Evolutionary conservation across 2,888 invertebrate species (phyloP).

Genomic region (Drosophila koepferae): DNA sequence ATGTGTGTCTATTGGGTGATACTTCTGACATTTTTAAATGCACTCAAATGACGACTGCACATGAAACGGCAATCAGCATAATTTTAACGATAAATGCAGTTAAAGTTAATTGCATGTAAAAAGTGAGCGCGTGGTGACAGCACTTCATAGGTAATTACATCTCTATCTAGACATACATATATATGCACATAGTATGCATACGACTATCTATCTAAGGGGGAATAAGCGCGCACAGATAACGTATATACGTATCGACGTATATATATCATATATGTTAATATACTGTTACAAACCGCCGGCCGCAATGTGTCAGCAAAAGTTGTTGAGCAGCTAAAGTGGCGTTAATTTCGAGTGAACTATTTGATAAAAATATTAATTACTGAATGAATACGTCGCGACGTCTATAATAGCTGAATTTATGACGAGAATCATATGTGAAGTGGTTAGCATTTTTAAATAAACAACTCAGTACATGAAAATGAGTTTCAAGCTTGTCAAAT

Average conservation of each 20-base stretch:
- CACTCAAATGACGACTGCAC: constrained; percentile 51
- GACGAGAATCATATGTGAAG: neutral
- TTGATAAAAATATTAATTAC: constrained; percentile 21
- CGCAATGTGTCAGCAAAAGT: constrained; percentile 24
- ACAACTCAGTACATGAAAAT: neutral
- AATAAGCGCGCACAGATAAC: neutral
- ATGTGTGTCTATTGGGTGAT: constrained; percentile 14
- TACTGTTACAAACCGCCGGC: neutral
- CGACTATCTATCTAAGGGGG: neutral
- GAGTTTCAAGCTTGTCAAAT: neutral
- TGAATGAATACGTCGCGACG: neutral
- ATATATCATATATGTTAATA: constrained; percentile 3
- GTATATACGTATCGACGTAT: neutral
- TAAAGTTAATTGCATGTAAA: constrained; percentile 68
- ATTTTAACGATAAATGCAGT: constrained; percentile 56
- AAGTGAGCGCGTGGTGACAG: constrained; percentile 35
- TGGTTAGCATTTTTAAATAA: neutral
- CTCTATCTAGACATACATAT: constrained; percentile 6
- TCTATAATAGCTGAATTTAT: constrained; percentile 2
- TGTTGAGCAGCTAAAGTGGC: constrained; percentile 26
- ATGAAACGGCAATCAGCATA: constrained; percentile 60
- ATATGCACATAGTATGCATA: neutral
- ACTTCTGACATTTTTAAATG: constrained; percentile 34
- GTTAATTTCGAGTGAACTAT: constrained; percentile 24
- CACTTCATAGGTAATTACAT: constrained; percentile 38